phyloP scores from a whole-genome alignment of 2,888 invertebrate species.

The Diploptera punctata region DNA sequence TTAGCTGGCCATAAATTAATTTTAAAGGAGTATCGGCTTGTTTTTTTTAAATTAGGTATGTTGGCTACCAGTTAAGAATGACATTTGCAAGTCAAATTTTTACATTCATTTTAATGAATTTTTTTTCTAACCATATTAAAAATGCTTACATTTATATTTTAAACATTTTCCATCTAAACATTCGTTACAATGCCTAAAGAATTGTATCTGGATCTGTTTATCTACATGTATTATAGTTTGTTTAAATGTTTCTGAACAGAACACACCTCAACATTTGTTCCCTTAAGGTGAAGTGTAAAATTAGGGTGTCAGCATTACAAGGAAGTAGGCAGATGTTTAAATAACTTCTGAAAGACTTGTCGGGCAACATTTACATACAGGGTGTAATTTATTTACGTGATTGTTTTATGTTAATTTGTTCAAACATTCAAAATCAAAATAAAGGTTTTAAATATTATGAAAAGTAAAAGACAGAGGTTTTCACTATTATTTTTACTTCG shows the following conservation, averaged over 20 bases:
- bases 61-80: neutral
- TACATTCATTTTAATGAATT: constrained; percentile 1
- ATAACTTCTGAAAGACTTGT: neutral
- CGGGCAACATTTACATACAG: neutral
- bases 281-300: neutral
- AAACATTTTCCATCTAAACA: constrained; percentile 1
- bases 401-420: neutral
- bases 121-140: neutral
- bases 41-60: constrained; percentile 9
- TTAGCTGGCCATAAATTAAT: constrained; percentile 27
- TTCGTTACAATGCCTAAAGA: neutral
- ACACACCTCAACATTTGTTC: neutral
- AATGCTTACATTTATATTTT: neutral
- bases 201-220: no score
- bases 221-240: no score
- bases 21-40: neutral
- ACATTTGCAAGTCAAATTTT: constrained; percentile 25
- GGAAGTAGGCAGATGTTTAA: neutral
- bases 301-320: neutral
- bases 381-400: neutral
- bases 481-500: no score
- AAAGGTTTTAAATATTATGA: no score
- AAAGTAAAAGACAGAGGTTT: no score
- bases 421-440: no score
- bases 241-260: neutral